Evolutionary conservation across 1,140 invertebrate species (phyloP), one percentile per base, ranked within the genome.

Genomic region (Bombus superbus): DNA sequence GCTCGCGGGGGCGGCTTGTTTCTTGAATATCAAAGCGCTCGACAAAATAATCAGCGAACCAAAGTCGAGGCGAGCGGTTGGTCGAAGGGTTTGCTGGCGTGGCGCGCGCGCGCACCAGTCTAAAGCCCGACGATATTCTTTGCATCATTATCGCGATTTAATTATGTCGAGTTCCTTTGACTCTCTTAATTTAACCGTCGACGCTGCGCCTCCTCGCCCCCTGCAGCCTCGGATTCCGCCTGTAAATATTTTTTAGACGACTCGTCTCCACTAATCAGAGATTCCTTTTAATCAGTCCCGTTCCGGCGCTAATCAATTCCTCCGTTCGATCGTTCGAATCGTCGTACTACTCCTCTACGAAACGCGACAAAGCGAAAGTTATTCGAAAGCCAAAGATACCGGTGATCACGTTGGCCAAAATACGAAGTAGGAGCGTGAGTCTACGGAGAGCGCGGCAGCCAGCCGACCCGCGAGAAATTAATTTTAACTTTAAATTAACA

Each of bases 401-500:
- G 28, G 15, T 15, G 38, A 73, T n/a, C 35, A 32, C 10, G 18
- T 9, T 5, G 0, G 5, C 6, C 62, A 25, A 57, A 44, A 71
- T 42, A 69, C 62, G 42, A 78, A 84, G 62, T 40, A 62, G 11
- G 86, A 90, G 78, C 92, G 86, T 74, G 85, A 85, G 84, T 83
- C 77, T 80, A 44, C 53, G 69, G 35, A 32, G 47, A n/a, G 22
- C 18, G 22, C 11, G 32, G 40, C 88, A 71, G 81, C 15, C 42
- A 38, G 84, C 59, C 84, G 40, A 80, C 88, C 75, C 66, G 88
- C 79, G 90, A 92, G 92, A 94, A 94, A 94, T 94, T 94, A 94
- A 94, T 94, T 94, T 94, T 88, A 94, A 94, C 90, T 94, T 94
- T 94, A 94, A 94, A 94, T 94, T 94, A 94, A 94, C 92, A 94